Base-by-base conservation (phyloP, 1,140 invertebrate genomes). In the Planococcus citri region DNA sequence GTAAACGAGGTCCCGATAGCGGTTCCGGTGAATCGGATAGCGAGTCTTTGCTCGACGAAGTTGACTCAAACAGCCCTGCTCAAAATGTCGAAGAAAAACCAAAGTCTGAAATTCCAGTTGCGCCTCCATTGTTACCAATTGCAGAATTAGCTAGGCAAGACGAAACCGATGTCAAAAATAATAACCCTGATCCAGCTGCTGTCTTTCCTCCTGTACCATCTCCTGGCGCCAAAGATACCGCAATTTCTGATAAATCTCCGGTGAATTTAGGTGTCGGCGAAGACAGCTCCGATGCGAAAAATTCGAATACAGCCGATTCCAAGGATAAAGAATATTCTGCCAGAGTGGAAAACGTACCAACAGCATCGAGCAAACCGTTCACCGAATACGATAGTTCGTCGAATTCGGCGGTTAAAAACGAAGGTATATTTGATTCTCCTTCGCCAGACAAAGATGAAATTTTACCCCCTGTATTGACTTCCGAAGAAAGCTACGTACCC, bases 41-140 rank as follows among this genome's bases (percentile, higher is more conserved):
- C 25, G 74, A 73, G 12, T 74, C 74, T 27, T 70, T 87, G 27
- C 86, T 88, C 78, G 89, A 91, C 76, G 89, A 90, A 74, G 83
- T 81, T 9, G 88, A 90, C 74, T 61, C 64, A 14, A 27, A 71
- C 70, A 73, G 73, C 68, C 57, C 67, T 29, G 70, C 64, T 29
- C 61, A 71, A 24, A 69, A 25, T 24, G 37, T 29, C 1, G 61
- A 33, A 25, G 68, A 74, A 8, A 27, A 27, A 17, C 61, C 71
- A 37, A 68, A 71, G 8, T 64, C 27, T 10, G 68, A 69, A 12
- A 60, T 38, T 21, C 22, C 70, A 27, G 24, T 27, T 14, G 68
- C 41, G 1, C 51, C 67, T 29, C 60, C 61, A 21, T 27, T 25
- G 17, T 41, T 68, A 41, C 69, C 70, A 69, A 64, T 27, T 41